phyloP scores from a whole-genome alignment of 2,888 invertebrate species.

The Pasiphila rectangulata region DNA sequence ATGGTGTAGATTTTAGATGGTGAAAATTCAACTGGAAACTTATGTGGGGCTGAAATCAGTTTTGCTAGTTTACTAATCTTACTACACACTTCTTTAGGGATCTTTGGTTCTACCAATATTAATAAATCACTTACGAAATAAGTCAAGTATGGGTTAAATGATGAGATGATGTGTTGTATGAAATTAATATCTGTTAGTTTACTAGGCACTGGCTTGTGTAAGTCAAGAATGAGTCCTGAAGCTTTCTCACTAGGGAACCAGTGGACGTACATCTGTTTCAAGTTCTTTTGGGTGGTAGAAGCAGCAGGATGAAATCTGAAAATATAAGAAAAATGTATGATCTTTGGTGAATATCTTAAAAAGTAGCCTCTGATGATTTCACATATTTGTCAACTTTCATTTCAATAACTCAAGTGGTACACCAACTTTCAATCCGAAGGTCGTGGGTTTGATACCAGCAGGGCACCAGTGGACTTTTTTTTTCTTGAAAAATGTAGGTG shows the following conservation, averaged over 20 bases:
- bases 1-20: constrained; percentile 64
- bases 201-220: constrained; percentile 56
- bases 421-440: no score
- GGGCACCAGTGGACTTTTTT: no score
- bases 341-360: not conserved
- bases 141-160: constrained; percentile 62
- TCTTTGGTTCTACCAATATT: constrained; percentile 51
- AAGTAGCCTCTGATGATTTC: no score
- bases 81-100: constrained; percentile 46
- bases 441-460: no score
- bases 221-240: constrained; percentile 54
- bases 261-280: constrained; percentile 56
- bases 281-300: constrained; percentile 47
- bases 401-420: no score
- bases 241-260: constrained; percentile 65
- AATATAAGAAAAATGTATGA: constrained; percentile 26
- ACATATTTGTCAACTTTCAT: no score
- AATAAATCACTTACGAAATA: constrained; percentile 61
- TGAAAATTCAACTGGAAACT: constrained; percentile 33
- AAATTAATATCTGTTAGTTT: constrained; percentile 57
- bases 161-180: constrained; percentile 61
- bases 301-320: constrained; percentile 46
- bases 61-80: constrained; percentile 57
- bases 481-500: no score
- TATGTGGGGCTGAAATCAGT: constrained; percentile 58